These are phyloP conservation scores for Coryphaenoides rupestris DNA, from an alignment of 2,113 vertebrate genomes.

Conservation along the genomic window DNA sequence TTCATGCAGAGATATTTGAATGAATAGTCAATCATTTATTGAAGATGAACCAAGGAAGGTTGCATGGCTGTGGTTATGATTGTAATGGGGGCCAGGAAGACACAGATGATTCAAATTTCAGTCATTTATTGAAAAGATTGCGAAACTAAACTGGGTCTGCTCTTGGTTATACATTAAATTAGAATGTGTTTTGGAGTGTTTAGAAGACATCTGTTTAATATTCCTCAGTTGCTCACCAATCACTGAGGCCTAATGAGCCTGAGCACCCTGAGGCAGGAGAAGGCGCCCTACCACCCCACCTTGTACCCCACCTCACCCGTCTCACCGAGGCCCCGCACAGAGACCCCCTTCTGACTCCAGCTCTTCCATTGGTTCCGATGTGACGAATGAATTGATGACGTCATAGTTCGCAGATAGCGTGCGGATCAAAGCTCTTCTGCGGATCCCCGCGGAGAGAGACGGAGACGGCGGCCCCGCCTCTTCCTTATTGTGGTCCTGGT, in stretches of 20 bases:
- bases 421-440: slow-evolving; percentile 18
- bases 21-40: background rate
- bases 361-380: background rate
- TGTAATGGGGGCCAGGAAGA: no score
- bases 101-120: no score
- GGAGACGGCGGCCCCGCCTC: slow-evolving; percentile 27
- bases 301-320: background rate
- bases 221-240: background rate
- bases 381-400: background rate
- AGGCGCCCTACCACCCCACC: background rate
- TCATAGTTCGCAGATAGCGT: no score
- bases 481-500: slow-evolving; percentile 77
- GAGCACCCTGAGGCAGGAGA: background rate
- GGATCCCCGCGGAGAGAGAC: slow-evolving; percentile 9
- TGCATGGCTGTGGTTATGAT: background rate
- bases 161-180: no score
- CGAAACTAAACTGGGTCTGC: no score
- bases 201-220: background rate
- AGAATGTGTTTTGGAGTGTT: no score
- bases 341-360: background rate
- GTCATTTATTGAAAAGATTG: no score
- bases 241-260: background rate
- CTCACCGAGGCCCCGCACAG: background rate
- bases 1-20: background rate
- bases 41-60: background rate